Conservation (phyloP, 2,113 vertebrate genomes). For the Benitochromis conjunctus region DNA sequence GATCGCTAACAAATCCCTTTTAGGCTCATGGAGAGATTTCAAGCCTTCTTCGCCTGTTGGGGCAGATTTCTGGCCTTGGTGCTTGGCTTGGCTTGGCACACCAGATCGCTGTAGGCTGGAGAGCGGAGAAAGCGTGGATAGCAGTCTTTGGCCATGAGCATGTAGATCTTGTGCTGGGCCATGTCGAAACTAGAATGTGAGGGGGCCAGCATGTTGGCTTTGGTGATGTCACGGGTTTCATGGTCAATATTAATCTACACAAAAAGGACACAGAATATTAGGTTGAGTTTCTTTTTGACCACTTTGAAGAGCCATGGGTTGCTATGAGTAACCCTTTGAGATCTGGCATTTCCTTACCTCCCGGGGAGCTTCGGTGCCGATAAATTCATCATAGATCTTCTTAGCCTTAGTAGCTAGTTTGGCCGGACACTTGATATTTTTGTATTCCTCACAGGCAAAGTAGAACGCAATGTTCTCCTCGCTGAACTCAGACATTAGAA, state of each 20-base stretch:
- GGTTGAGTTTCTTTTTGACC: background rate
- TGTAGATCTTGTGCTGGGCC: conserved; percentile 85
- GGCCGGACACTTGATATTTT: conserved; percentile 74
- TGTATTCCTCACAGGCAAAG: conserved; percentile 93
- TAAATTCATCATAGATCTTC: conserved; percentile 90
- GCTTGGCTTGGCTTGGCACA: conserved; percentile 74
- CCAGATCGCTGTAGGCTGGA: conserved; percentile 56
- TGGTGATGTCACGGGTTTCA: conserved; percentile 86
- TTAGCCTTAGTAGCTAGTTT: conserved; percentile 84
- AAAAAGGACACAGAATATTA: conserved; percentile 7
- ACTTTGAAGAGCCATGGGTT: background rate
- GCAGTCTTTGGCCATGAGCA: conserved; percentile 95
- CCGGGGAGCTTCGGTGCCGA: conserved; percentile 83
- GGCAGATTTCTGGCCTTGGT: conserved; percentile 12
- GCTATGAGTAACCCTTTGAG: background rate
- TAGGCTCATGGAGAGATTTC: background rate
- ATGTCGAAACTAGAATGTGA: conserved; percentile 79
- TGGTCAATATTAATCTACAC: conserved; percentile 90
- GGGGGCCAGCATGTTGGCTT: conserved; percentile 77
- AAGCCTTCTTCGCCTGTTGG: conserved; percentile 49
- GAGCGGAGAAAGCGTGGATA: conserved; percentile 90
- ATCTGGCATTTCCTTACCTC: conserved; percentile 76
- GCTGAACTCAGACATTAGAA: conserved; percentile 91
- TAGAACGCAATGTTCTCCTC: conserved; percentile 98
- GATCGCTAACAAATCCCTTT: background rate